Conservation (phyloP, 1,140 invertebrate species). For the Pseudomyrmex sp. region DNA sequence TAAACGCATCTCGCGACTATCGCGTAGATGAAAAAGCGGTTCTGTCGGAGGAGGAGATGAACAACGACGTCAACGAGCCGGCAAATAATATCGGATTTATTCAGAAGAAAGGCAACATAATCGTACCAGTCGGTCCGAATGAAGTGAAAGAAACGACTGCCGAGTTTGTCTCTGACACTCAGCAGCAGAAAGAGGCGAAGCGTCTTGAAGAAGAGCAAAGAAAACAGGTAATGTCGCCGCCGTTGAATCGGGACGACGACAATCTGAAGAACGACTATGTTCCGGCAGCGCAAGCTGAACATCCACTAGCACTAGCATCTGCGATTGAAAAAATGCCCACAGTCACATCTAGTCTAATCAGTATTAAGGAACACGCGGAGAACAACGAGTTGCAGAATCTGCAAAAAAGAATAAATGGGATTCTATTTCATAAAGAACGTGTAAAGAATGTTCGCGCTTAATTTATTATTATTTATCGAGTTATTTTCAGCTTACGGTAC, state of each 20-base stretch:
- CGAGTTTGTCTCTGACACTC: constrained; percentile 45
- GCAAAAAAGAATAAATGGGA: constrained; percentile 60
- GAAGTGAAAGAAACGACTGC: constrained; percentile 63
- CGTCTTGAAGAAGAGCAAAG: constrained; percentile 26
- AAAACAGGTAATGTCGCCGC: constrained; percentile 58
- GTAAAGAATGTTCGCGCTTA: neutral
- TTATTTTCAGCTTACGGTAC: neutral
- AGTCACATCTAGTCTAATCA: neutral
- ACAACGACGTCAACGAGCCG: constrained; percentile 61
- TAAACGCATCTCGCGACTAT: constrained; percentile 75
- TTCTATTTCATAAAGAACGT: constrained; percentile 33
- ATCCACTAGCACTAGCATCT: neutral
- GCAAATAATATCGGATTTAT: constrained; percentile 74
- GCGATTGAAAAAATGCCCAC: neutral
- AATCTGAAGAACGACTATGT: neutral
- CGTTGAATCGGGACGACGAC: constrained; percentile 27
- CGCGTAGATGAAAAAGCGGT: constrained; percentile 64
- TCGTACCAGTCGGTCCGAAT: constrained; percentile 78
- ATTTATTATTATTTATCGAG: constrained; percentile 11
- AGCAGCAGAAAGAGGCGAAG: constrained; percentile 46
- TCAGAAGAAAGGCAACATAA: constrained; percentile 72
- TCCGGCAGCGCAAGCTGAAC: neutral
- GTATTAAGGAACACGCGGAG: constrained; percentile 5
- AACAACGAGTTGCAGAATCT: constrained; percentile 56
- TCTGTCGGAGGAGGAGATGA: constrained; percentile 62